These are phyloP conservation scores for Pseudococcus viburni DNA, from an alignment of 2,888 invertebrate species.

Conservation along the genomic window DNA sequence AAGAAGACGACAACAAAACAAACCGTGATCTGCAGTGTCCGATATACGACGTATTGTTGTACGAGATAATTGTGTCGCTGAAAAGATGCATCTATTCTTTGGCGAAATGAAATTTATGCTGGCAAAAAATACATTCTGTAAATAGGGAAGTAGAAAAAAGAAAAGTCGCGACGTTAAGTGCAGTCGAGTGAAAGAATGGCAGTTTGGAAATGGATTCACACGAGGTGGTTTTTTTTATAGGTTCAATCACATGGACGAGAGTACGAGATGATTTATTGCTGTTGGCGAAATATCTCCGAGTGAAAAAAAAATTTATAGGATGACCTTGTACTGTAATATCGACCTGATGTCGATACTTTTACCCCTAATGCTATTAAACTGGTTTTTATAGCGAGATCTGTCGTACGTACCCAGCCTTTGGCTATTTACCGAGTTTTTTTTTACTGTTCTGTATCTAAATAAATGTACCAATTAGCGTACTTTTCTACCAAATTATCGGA, in stretches of 20 bases:
- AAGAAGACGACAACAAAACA: background rate
- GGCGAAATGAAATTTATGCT: background rate
- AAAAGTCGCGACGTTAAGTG: background rate
- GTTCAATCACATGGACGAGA: background rate
- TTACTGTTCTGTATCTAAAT: background rate
- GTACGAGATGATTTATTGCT: background rate
- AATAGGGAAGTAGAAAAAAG: background rate
- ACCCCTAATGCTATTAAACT: conserved; percentile 21
- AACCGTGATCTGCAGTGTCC: background rate
- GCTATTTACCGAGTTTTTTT: conserved; percentile 24
- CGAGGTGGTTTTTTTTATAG: background rate
- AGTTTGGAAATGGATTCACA: background rate
- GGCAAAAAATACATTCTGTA: background rate
- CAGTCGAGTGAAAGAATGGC: background rate
- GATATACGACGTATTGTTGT: background rate
- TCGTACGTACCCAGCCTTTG: background rate
- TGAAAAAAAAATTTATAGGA: background rate
- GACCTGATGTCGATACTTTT: conserved; percentile 35
- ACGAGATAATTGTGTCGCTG: background rate
- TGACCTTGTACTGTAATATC: conserved; percentile 38
- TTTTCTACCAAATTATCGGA: conserved; percentile 18
- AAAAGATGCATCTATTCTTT: background rate
- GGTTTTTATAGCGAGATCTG: background rate
- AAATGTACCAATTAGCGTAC: conserved; percentile 24
- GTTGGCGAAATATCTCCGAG: background rate